Percentiles rank a stretch among this genome's conserved stretches.
These are phyloP conservation scores for Rhinichthys klamathensis DNA, from an alignment of 2,113 vertebrate genomes.

Conservation along the genomic window DNA sequence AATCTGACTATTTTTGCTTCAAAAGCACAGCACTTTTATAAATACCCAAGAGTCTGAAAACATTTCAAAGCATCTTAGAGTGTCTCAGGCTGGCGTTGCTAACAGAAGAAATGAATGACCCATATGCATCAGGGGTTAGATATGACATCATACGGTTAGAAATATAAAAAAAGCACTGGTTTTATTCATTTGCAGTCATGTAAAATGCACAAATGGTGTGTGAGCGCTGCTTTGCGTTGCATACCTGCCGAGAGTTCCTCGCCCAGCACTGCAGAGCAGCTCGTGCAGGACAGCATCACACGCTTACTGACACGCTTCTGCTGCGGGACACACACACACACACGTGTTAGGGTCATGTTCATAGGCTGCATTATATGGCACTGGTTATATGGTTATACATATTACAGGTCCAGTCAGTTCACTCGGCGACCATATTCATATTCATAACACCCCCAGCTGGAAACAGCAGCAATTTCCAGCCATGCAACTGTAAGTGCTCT, in stretches of 20 bases:
- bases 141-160: not conserved
- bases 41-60: not conserved
- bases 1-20: not conserved
- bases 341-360: not conserved
- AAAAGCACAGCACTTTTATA: slow-evolving; percentile 4
- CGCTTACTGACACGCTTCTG: slow-evolving; percentile 83
- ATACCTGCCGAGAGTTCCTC: slow-evolving; percentile 86
- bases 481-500: not conserved
- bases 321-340: slow-evolving; percentile 60
- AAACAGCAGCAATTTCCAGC: not conserved
- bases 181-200: not conserved
- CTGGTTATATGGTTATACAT: not conserved
- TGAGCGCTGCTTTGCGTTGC: not conserved
- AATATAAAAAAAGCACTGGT: not conserved
- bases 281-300: slow-evolving; percentile 81
- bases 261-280: slow-evolving; percentile 86
- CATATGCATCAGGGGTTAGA: not conserved
- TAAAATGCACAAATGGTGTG: too few species aligned
- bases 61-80: not conserved
- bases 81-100: not conserved
- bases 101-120: not conserved
- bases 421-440: not conserved
- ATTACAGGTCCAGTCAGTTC: not conserved
- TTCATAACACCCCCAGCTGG: not conserved
- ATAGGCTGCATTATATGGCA: not conserved